phyloP scores from a whole-genome alignment of 2,888 invertebrate genomes.

The Ophion ventricosus region DNA sequence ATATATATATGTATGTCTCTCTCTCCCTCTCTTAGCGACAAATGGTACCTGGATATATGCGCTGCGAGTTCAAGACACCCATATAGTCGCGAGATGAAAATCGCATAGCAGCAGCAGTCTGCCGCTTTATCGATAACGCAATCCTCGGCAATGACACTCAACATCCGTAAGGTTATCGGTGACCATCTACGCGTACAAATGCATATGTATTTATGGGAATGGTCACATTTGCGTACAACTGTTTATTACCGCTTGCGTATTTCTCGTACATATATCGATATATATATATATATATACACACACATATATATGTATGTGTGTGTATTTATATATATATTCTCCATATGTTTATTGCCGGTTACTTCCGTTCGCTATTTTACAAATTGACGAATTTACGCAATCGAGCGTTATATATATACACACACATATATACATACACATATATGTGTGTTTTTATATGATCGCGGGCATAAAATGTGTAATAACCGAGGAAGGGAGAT shows the following conservation, averaged over 20 bases:
- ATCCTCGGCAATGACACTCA: constrained; percentile 63
- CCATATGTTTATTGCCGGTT: constrained; percentile 32
- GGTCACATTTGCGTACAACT: constrained; percentile 35
- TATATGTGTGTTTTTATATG: background rate
- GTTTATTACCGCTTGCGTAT: constrained; percentile 61
- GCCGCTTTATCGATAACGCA: constrained; percentile 67
- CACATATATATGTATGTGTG: constrained; percentile 50
- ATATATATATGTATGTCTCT: background rate
- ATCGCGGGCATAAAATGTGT: background rate
- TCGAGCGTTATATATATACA: constrained; percentile 14
- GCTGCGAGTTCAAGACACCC: constrained; percentile 28
- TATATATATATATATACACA: constrained; percentile 51
- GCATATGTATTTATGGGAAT: constrained; percentile 46
- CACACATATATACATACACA: background rate
- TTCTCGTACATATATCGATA: constrained; percentile 48
- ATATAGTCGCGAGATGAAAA: constrained; percentile 61
- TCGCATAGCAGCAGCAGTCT: constrained; percentile 27
- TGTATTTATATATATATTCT: constrained; percentile 46
- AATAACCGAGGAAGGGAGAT: constrained; percentile 39
- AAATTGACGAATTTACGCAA: constrained; percentile 54
- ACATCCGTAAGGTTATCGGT: constrained; percentile 44
- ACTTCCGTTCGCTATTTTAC: constrained; percentile 26
- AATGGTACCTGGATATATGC: background rate
- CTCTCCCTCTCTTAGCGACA: background rate
- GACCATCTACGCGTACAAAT: constrained; percentile 19